phyloP scores from a whole-genome alignment of 2,113 vertebrate genomes.

The Macquaria ambigua region DNA sequence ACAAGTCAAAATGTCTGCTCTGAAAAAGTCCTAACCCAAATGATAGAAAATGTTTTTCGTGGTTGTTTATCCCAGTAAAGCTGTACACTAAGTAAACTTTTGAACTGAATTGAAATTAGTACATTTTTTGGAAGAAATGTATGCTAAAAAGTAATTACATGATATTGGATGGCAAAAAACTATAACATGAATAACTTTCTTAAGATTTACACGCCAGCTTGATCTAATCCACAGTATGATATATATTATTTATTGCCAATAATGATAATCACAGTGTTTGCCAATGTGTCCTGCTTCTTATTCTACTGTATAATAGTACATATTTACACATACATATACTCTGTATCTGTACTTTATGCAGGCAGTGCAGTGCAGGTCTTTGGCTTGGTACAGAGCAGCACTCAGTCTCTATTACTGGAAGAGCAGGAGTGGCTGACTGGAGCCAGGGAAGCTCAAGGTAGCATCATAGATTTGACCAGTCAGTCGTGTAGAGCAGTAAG shows the following conservation, averaged over 20 bases:
- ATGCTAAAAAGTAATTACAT: neutral
- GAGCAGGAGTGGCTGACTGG: conserved; percentile 62
- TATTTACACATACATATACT: neutral
- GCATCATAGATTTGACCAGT: conserved; percentile 80
- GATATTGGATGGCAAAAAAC: neutral
- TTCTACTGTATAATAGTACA: neutral
- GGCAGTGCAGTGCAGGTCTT: conserved; percentile 25
- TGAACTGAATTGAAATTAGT: neutral
- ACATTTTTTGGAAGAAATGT: neutral
- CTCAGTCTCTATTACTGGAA: conserved; percentile 78
- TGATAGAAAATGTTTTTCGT: neutral
- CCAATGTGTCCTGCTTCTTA: neutral
- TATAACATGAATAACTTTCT: no score
- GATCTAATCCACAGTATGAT: neutral
- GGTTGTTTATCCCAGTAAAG: neutral
- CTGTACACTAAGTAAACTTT: neutral
- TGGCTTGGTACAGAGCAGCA: conserved; percentile 42
- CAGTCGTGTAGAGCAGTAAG: conserved; percentile 77
- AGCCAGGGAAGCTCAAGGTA: conserved; percentile 77
- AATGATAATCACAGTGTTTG: neutral
- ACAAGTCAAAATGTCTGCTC: neutral
- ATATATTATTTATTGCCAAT: neutral
- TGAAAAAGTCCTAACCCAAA: neutral
- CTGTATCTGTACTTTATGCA: neutral
- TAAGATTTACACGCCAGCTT: neutral